phyloP scores from a whole-genome alignment of 2,888 invertebrate genomes.

The Panzeria rudis region DNA sequence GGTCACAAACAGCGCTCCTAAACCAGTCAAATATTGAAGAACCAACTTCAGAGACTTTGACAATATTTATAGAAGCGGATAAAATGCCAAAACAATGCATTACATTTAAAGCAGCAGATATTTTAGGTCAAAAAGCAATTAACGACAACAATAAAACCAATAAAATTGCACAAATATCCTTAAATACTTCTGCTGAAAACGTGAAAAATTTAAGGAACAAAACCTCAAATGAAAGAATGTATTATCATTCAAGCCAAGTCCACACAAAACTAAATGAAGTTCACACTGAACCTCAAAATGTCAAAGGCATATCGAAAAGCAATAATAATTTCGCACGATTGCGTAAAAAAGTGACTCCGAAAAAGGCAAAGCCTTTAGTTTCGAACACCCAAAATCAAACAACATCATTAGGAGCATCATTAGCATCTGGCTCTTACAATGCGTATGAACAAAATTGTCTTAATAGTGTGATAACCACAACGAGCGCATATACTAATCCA shows the following conservation, averaged over 20 bases:
- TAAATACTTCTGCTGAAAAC: background rate
- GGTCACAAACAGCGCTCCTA: background rate
- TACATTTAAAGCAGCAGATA: constrained; percentile 39
- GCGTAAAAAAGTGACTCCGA: constrained; percentile 4
- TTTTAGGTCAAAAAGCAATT: background rate
- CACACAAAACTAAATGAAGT: too few relatives aligned
- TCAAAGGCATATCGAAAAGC: background rate
- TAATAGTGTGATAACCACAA: background rate
- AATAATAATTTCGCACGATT: background rate
- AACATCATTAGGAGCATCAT: background rate
- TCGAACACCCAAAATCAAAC: background rate
- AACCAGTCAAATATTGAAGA: background rate
- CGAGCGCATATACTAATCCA: background rate
- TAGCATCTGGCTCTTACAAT: too few relatives aligned
- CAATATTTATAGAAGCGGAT: constrained; percentile 35
- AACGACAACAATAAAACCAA: background rate
- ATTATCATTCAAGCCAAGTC: background rate
- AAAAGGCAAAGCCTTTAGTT: background rate
- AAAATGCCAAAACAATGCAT: constrained; percentile 23
- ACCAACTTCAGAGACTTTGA: constrained; percentile 1
- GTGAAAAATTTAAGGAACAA: background rate
- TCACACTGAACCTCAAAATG: background rate
- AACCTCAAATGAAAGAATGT: background rate
- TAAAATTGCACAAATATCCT: background rate
- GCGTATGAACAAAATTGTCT: background rate